Conservation (phyloP, 2,113 vertebrate species). For the Tupaia chinensis region DNA sequence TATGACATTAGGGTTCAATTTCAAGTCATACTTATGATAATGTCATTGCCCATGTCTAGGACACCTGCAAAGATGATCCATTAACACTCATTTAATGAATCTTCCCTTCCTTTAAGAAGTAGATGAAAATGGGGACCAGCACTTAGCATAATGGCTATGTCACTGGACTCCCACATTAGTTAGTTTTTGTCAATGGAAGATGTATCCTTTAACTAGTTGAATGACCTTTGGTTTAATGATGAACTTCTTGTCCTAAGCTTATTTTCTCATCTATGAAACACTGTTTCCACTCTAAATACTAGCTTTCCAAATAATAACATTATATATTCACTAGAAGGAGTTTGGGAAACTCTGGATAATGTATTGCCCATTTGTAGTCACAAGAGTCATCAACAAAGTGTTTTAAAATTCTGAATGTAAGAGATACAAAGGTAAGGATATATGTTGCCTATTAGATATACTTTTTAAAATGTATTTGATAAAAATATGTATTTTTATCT, state of each 20-base stretch:
- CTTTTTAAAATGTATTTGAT: conserved; percentile 2
- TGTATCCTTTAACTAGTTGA: neutral
- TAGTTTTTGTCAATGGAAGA: neutral
- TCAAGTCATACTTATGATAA: neutral
- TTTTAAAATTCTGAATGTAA: neutral
- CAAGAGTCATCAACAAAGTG: neutral
- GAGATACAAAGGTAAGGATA: neutral
- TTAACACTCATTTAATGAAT: neutral
- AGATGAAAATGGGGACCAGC: neutral
- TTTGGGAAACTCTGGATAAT: neutral
- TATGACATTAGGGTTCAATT: neutral
- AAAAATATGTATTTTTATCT: conserved; percentile 30
- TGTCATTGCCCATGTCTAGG: neutral
- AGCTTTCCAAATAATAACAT: neutral
- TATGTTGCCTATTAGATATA: neutral
- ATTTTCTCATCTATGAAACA: neutral
- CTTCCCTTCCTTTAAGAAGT: neutral
- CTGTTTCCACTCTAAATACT: neutral
- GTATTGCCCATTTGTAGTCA: neutral
- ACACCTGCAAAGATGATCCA: neutral
- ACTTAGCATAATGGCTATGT: no score
- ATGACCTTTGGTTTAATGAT: neutral
- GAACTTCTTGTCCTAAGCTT: neutral
- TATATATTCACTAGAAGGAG: neutral
- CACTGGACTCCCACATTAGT: neutral